phyloP scores from a whole-genome alignment of 2,888 invertebrate species.

The Oxycera nigricornis region DNA sequence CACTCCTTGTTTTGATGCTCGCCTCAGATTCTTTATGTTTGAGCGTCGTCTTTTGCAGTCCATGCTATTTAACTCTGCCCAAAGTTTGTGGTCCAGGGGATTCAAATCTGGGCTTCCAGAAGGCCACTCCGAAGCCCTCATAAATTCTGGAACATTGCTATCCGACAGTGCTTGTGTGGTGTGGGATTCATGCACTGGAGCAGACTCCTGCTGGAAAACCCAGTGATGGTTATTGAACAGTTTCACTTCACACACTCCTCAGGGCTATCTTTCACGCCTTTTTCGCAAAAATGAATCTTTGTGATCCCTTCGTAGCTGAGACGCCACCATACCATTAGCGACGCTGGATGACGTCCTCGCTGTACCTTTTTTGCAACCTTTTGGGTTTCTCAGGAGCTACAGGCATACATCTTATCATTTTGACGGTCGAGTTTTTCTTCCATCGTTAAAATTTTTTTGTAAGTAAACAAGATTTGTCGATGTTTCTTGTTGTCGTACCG shows the following conservation, averaged over 20 bases:
- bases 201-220: neutral
- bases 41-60: too few relatives aligned
- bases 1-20: neutral
- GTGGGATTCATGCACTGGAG: too few relatives aligned
- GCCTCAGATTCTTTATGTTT: neutral
- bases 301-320: conserved; percentile 46
- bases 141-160: neutral
- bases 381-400: conserved; percentile 1
- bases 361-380: neutral
- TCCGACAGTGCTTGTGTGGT: too few relatives aligned
- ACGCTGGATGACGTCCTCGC: conserved; percentile 21
- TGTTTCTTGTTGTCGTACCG: too few relatives aligned
- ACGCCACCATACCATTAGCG: conserved; percentile 50
- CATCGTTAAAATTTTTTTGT: conserved; percentile 47
- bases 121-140: too few relatives aligned
- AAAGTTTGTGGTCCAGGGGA: neutral
- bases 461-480: too few relatives aligned
- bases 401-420: conserved; percentile 48
- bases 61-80: too few relatives aligned
- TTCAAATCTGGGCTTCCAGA: neutral
- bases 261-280: conserved; percentile 44
- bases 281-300: conserved; percentile 49
- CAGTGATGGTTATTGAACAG: neutral
- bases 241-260: neutral
- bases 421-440: conserved; percentile 47